phyloP scores from a whole-genome alignment of 1,140 invertebrate species.

The Bombus sylvicola region DNA sequence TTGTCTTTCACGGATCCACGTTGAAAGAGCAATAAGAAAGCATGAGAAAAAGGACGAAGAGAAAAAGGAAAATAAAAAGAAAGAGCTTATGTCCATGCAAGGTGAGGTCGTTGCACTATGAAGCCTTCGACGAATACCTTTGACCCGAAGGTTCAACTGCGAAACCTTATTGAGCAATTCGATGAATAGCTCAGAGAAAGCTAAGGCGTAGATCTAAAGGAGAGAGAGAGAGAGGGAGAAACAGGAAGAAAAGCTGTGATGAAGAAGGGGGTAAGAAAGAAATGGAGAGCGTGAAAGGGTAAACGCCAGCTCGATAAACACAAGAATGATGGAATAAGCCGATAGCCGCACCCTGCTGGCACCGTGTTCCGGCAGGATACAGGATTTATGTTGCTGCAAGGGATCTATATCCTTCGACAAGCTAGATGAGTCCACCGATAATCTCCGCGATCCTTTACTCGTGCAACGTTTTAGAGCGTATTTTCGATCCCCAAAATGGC shows the following conservation, averaged over 20 bases:
- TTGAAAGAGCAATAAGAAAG: background rate
- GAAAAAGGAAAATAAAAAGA: background rate
- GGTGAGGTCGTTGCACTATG: slow-evolving; percentile 41
- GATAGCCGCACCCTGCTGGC: slow-evolving; percentile 21
- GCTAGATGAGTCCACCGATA: slow-evolving; percentile 12
- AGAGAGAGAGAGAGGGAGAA: background rate
- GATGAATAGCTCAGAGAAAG: slow-evolving; percentile 46
- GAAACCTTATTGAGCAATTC: slow-evolving; percentile 57
- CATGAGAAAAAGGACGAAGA: background rate
- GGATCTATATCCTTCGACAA: slow-evolving; percentile 4
- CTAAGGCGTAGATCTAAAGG: background rate
- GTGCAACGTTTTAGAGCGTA: no score
- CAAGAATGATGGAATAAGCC: background rate
- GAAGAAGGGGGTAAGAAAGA: background rate
- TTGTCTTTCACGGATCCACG: background rate
- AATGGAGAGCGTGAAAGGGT: slow-evolving; percentile 9
- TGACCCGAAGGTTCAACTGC: slow-evolving; percentile 50
- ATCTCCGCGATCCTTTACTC: background rate
- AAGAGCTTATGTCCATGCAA: slow-evolving; percentile 9
- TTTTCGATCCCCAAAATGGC: background rate
- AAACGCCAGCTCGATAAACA: slow-evolving; percentile 46
- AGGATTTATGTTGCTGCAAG: slow-evolving; percentile 34
- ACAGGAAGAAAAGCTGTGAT: background rate
- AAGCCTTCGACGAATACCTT: slow-evolving; percentile 39
- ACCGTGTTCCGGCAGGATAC: background rate